phyloP scores from a whole-genome alignment of 2,888 invertebrate genomes.

The Tethea ocularis region DNA sequence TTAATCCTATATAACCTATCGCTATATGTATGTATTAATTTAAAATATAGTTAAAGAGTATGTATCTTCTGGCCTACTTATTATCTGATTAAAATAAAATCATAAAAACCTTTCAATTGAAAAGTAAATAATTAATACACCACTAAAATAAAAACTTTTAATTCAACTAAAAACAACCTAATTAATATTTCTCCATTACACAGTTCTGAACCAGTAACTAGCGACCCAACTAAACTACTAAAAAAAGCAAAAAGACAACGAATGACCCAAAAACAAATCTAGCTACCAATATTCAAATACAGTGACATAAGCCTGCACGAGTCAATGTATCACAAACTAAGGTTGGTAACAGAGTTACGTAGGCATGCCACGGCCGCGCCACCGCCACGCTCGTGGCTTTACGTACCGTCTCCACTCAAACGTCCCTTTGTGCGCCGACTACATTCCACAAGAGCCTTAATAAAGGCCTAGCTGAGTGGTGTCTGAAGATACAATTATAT shows the following conservation, averaged over 20 bases:
- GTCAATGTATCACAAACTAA: neutral
- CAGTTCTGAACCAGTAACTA: too few species aligned
- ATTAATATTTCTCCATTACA: too few species aligned
- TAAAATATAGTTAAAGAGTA: too few species aligned
- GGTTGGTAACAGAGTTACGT: slow-evolving; percentile 1
- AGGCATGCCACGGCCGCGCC: slow-evolving; percentile 8
- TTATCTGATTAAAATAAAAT: too few species aligned
- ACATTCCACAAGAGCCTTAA: slow-evolving; percentile 47
- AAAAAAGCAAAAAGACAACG: neutral
- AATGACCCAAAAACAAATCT: neutral
- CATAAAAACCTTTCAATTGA: too few species aligned
- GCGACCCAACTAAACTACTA: too few species aligned
- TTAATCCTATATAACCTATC: too few species aligned
- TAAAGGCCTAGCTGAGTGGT: slow-evolving; percentile 32
- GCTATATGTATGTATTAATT: too few species aligned
- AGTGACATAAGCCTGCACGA: neutral
- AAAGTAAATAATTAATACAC: too few species aligned
- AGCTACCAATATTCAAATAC: neutral
- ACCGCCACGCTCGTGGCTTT: slow-evolving; percentile 11
- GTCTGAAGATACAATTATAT: slow-evolving; percentile 13
- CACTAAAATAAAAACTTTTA: too few species aligned
- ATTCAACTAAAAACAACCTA: too few species aligned
- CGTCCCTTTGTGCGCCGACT: slow-evolving; percentile 39
- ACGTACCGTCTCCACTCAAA: slow-evolving; percentile 43
- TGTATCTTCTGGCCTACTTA: too few species aligned